A percentile compares a stretch with the other conserved stretches of the same genome.
These are phyloP conservation scores for Drosophila murphyi DNA, from an alignment of 1,140 invertebrate genomes.

Conservation along the genomic window DNA sequence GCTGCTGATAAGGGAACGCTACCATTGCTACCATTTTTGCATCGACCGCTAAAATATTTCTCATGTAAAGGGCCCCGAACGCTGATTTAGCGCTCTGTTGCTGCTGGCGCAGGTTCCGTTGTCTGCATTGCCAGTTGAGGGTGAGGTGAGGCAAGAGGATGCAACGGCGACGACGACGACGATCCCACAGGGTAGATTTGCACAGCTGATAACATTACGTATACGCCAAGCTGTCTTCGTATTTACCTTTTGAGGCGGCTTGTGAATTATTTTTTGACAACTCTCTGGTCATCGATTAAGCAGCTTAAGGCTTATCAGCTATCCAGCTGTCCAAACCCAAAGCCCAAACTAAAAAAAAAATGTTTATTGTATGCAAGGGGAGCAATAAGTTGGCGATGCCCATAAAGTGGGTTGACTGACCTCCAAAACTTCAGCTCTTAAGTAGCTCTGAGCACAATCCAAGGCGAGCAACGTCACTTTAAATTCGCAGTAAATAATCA, in stretches of 20 bases:
- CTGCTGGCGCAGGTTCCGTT: slow-evolving; percentile 26
- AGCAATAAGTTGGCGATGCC: slow-evolving; percentile 20
- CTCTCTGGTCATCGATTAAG: slow-evolving; percentile 81
- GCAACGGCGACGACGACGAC: neutral
- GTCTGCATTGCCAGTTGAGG: slow-evolving; percentile 2
- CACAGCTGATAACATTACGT: slow-evolving; percentile 72
- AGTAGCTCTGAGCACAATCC: neutral
- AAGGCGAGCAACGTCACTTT: neutral
- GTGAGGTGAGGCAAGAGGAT: too few relatives aligned
- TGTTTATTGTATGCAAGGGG: slow-evolving; percentile 18
- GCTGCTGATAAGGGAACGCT: slow-evolving; percentile 75
- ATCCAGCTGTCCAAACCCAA: slow-evolving; percentile 43
- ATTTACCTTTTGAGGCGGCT: slow-evolving; percentile 65
- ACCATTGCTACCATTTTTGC: slow-evolving; percentile 78
- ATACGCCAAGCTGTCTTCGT: slow-evolving; percentile 73
- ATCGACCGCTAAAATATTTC: slow-evolving; percentile 80
- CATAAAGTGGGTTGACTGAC: slow-evolving; percentile 55
- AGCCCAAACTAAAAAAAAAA: neutral
- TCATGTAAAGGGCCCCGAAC: slow-evolving; percentile 69
- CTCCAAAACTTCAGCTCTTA: slow-evolving; percentile 11
- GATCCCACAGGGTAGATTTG: slow-evolving; percentile 71
- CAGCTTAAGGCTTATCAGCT: slow-evolving; percentile 78
- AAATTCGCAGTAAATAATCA: slow-evolving; percentile 1
- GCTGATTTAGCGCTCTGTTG: slow-evolving; percentile 52
- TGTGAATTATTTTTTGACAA: slow-evolving; percentile 83